Evolutionary conservation across 2,113 vertebrate genomes (phyloP), one percentile per base, ranked within the genome.

Genomic region (Thalassarche chlororhynchos): DNA sequence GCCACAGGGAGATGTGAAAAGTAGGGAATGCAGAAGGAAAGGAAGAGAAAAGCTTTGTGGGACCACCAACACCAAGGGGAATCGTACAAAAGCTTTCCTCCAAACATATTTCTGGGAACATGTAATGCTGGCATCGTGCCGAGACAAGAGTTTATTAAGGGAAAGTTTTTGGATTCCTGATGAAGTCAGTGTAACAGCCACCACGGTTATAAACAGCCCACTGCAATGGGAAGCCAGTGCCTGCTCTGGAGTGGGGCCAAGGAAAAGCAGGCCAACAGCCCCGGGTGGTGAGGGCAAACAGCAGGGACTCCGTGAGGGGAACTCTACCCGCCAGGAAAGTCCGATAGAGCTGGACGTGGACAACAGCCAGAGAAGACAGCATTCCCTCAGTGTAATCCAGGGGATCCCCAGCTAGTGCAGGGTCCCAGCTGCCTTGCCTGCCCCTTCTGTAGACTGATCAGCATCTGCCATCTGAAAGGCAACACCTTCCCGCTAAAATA

Each of bases 71-170:
- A 75, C 57, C 77, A 96, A 92, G 87, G 74, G 93, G 61, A 93
- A 89, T 49, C 4, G 2, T 44, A 80, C 61, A 83, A 68, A 78
- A 84, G 34, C 66, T 93, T 69, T 77, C 54, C 75, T 97, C 77
- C 91, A 83, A 76, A 54, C 95, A 96, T 96, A 93, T 57, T 96
- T 96, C 89, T 96, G 93, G 78, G 86, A 82, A 58, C 55, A 82
- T 24, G 92, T 89, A 92, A 97, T 82, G 87, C 84, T 96, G 96
- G 96, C 91, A 36, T 34, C 1, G 16, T 2, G 10, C 87, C 95
- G 70, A 77, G 93, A 64, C 86, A 54, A 70, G 76, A 92, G 52
- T 78, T 95, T 81, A 87, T 81, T 66, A 81, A 78, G 61, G 93
- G 94, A 92, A 96, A 92, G 87, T 96, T 96, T 94, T 71, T 0